phyloP scores from a whole-genome alignment of 2,888 invertebrate species.

The Limnephilus lunatus region DNA sequence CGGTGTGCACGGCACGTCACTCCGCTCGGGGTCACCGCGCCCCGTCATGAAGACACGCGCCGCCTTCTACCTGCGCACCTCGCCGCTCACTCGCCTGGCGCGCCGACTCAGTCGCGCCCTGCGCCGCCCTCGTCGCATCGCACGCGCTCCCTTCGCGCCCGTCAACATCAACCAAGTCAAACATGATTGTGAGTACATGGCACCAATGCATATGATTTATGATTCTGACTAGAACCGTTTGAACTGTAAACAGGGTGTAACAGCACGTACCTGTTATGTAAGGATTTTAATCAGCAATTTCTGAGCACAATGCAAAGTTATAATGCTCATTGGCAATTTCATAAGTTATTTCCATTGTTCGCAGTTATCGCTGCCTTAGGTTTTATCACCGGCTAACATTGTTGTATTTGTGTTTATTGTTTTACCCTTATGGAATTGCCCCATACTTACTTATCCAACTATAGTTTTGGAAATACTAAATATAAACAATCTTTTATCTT shows the following conservation, averaged over 20 bases:
- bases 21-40: conserved; percentile 87
- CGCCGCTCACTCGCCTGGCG: conserved; percentile 92
- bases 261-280: too few relatives aligned
- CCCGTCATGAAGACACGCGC: conserved; percentile 98
- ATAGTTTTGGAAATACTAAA: background rate
- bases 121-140: conserved; percentile 89
- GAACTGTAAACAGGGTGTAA: too few relatives aligned
- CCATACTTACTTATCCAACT: background rate
- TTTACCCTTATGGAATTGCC: background rate
- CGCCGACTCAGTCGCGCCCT: conserved; percentile 90
- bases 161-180: conserved; percentile 89
- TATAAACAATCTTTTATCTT: too few relatives aligned
- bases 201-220: background rate
- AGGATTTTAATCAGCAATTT: too few relatives aligned
- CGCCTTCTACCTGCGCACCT: conserved; percentile 96
- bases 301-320: background rate
- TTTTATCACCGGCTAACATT: background rate
- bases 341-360: background rate
- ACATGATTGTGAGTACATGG: conserved; percentile 85
- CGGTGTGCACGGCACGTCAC: conserved; percentile 86
- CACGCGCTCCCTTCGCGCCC: conserved; percentile 90
- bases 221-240: too few relatives aligned
- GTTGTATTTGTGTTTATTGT: background rate
- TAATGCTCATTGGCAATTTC: too few relatives aligned
- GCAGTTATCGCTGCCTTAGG: background rate